A percentile compares a stretch with the other conserved stretches of the same genome.
Conservation (phyloP, 1,140 invertebrate genomes). For the Bombyx mori region DNA sequence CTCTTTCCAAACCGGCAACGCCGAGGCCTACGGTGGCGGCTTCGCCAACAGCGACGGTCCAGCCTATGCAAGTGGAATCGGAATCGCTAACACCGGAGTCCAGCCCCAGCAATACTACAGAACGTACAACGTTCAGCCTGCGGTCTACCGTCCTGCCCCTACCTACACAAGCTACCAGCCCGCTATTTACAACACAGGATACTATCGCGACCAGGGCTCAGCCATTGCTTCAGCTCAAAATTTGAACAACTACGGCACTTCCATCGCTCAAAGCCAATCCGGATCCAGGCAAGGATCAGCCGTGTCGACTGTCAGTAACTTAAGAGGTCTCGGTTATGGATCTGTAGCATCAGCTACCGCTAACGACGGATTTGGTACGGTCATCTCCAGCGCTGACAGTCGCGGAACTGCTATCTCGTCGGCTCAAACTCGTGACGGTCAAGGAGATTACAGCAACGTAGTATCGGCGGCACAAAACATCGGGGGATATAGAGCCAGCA, state of each 20-base stretch:
- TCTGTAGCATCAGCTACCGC: slow-evolving; percentile 27
- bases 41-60: slow-evolving; percentile 16
- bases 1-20: slow-evolving; percentile 46
- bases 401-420: slow-evolving; percentile 33
- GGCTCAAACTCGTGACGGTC: slow-evolving; percentile 15
- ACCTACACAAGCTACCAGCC: too few relatives aligned
- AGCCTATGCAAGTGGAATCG: slow-evolving; percentile 19
- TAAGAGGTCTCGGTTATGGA: slow-evolving; percentile 27
- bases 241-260: slow-evolving; percentile 14
- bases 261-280: slow-evolving; percentile 18
- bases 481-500: slow-evolving; percentile 34
- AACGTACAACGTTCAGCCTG: slow-evolving; percentile 13
- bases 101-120: slow-evolving; percentile 9
- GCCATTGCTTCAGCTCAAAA: slow-evolving; percentile 35
- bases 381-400: slow-evolving; percentile 17
- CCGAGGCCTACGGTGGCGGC: slow-evolving; percentile 38
- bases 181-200: slow-evolving; percentile 22
- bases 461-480: slow-evolving; percentile 26
- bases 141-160: slow-evolving; percentile 14
- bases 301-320: slow-evolving; percentile 25
- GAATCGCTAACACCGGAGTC: slow-evolving; percentile 5
- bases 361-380: slow-evolving; percentile 23
- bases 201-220: slow-evolving; percentile 22
- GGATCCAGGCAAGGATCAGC: slow-evolving; percentile 25
- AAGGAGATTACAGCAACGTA: slow-evolving; percentile 15